Percentiles rank a stretch among this genome's conserved stretches.
phyloP scores from a whole-genome alignment of 2,888 invertebrate genomes.

The Caenorhabditis japonica region DNA sequence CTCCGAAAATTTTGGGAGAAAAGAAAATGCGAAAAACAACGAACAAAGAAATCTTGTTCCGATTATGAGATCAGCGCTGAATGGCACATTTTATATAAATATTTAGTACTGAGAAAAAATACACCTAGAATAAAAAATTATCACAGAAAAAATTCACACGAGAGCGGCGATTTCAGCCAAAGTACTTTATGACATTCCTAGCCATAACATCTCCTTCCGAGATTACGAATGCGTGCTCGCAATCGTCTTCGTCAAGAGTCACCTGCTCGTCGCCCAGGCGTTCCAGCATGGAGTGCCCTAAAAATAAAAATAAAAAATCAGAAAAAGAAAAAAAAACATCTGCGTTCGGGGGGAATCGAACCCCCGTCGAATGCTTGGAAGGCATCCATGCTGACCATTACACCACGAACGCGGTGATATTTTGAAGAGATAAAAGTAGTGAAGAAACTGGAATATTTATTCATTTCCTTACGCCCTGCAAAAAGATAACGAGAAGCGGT shows the following conservation, averaged over 20 bases:
- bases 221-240: conserved; percentile 72
- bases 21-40: too few relatives aligned
- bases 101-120: background rate
- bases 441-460: too few relatives aligned
- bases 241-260: conserved; percentile 64
- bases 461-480: too few relatives aligned
- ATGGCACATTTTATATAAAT: too few relatives aligned
- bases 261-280: conserved; percentile 55
- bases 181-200: conserved; percentile 53
- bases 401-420: conserved; percentile 68
- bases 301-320: background rate
- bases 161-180: background rate
- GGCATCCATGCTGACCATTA: conserved; percentile 69
- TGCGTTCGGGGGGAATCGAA: conserved; percentile 68
- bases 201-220: conserved; percentile 68
- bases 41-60: too few relatives aligned
- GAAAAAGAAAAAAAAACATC: conserved; percentile 5
- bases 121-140: background rate
- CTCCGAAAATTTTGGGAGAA: too few relatives aligned
- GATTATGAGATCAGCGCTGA: too few relatives aligned
- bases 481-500: too few relatives aligned
- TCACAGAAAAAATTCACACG: background rate
- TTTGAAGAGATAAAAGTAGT: too few relatives aligned
- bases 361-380: conserved; percentile 68
- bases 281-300: conserved; percentile 57